Conservation (phyloP, 1,140 invertebrate genomes). For the Leptinotarsa lineolata region DNA sequence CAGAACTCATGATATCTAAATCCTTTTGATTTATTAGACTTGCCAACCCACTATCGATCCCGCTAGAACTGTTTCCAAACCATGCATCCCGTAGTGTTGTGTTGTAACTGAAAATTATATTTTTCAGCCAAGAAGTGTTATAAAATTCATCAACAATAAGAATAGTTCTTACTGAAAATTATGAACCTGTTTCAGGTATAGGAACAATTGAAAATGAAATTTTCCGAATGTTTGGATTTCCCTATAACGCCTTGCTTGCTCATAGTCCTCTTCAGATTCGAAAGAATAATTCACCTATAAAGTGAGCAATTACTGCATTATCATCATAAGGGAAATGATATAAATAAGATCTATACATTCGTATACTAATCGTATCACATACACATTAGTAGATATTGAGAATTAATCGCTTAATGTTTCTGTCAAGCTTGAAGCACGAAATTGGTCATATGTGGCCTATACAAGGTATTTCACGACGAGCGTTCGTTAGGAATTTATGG, state of each 20-base stretch:
- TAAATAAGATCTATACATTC: no score
- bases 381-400: no score
- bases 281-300: slow-evolving; percentile 19
- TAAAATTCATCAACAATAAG: neutral
- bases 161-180: slow-evolving; percentile 18
- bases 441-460: no score
- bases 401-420: no score
- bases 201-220: slow-evolving; percentile 22
- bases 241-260: neutral
- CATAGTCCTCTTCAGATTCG: neutral
- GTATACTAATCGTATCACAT: no score
- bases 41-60: slow-evolving; percentile 40
- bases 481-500: no score
- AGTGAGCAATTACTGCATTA: neutral
- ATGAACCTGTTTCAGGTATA: neutral
- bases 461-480: no score
- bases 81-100: slow-evolving; percentile 30
- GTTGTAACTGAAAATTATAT: slow-evolving; percentile 31
- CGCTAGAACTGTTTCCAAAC: slow-evolving; percentile 43
- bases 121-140: no score
- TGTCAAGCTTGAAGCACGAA: no score
- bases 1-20: slow-evolving; percentile 33
- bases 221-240: neutral
- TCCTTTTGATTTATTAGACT: slow-evolving; percentile 33
- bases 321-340: no score